Conservation (phyloP, 2,888 invertebrate species). For the Callyntrura guangdongensis region DNA sequence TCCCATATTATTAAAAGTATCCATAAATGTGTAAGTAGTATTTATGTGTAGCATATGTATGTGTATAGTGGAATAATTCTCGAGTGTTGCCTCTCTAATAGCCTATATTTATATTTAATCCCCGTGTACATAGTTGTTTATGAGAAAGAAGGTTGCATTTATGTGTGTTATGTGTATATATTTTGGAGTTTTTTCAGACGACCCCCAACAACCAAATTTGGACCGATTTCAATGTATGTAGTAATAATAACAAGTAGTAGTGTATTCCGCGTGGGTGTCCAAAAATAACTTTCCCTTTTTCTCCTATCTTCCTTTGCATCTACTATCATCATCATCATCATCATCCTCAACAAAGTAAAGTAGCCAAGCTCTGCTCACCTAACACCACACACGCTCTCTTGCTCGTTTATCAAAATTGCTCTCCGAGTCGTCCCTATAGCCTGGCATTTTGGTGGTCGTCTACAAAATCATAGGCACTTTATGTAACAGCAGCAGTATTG, state of each 20-base stretch:
- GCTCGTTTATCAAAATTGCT: background rate
- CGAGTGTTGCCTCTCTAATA: background rate
- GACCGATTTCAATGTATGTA: constrained; percentile 83
- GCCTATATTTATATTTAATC: background rate
- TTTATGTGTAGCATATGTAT: background rate
- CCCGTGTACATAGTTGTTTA: background rate
- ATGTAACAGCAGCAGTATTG: background rate
- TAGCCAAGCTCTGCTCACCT: background rate
- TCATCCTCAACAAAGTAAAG: constrained; percentile 41
- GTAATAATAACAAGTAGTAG: background rate
- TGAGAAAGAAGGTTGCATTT: too few species aligned
- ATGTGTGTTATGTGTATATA: background rate
- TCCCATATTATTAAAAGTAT: background rate
- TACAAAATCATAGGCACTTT: background rate
- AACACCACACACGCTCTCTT: background rate
- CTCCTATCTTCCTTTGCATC: constrained; percentile 66
- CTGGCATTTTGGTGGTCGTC: background rate
- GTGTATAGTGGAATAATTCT: constrained; percentile 39
- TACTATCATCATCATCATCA: constrained; percentile 44
- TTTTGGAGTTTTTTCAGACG: constrained; percentile 40
- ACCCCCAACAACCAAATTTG: constrained; percentile 84
- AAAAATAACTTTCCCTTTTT: constrained; percentile 85
- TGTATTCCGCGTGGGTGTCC: constrained; percentile 85
- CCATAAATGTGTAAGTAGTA: background rate
- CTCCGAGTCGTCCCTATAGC: background rate